phyloP scores from a whole-genome alignment of 92 coral and sea anemone genomes.

The Ricordea florida region DNA sequence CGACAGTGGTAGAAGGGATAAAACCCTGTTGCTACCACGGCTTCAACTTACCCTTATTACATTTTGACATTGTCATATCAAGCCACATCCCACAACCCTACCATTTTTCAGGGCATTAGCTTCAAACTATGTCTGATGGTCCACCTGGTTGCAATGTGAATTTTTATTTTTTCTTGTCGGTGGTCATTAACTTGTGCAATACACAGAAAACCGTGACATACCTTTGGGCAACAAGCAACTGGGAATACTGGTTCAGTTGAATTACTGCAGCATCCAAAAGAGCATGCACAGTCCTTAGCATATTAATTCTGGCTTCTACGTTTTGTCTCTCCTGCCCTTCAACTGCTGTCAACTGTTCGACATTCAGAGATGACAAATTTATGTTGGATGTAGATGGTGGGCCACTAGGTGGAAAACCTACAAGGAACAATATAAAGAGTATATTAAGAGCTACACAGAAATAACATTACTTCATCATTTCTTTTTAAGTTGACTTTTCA shows the following conservation, averaged over 20 bases:
- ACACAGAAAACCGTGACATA: conserved; percentile 27
- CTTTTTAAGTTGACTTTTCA: background rate
- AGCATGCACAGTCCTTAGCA: conserved; percentile 86
- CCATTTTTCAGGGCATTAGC: too few species aligned
- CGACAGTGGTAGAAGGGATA: too few species aligned
- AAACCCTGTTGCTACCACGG: too few species aligned
- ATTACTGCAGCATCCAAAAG: conserved; percentile 87
- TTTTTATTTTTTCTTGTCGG: too few species aligned
- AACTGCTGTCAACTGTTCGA: conserved; percentile 77
- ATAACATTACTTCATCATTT: background rate
- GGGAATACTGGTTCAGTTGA: conserved; percentile 90
- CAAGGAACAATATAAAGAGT: background rate
- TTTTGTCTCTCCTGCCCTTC: conserved; percentile 93
- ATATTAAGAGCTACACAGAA: background rate
- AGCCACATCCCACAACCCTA: too few species aligned
- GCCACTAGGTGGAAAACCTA: conserved; percentile 70
- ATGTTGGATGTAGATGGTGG: conserved; percentile 56
- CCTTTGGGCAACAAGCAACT: conserved; percentile 77
- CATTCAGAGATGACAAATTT: conserved; percentile 70
- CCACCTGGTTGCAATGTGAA: too few species aligned
- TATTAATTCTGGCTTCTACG: conserved; percentile 87
- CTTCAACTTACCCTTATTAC: too few species aligned
- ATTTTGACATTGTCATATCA: too few species aligned
- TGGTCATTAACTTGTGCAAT: too few species aligned
- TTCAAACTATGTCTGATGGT: too few species aligned